Percentiles rank a stretch among this genome's conserved stretches.
Conservation (phyloP, 2,797 vertebrate species). For the Pyrocephalus nanus region DNA sequence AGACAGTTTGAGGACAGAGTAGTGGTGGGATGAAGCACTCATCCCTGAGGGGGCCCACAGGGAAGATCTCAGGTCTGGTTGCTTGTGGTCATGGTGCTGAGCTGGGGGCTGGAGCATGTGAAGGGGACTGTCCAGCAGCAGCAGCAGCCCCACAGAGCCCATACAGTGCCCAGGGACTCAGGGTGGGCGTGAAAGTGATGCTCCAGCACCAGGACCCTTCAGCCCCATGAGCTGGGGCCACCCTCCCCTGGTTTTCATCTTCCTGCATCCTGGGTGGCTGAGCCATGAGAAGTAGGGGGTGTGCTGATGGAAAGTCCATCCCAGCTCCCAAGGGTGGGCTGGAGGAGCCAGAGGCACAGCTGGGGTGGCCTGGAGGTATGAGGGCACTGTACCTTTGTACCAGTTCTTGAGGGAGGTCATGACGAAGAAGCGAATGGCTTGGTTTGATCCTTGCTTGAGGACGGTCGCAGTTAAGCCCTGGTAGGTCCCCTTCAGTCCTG, state of each 20-base stretch:
- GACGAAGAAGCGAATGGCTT: constrained; percentile 96
- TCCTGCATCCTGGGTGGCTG: neutral
- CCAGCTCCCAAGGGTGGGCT: neutral
- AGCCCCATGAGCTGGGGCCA: neutral
- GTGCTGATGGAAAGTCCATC: neutral
- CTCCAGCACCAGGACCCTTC: neutral
- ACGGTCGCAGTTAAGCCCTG: constrained; percentile 94
- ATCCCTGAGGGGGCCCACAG: fast-evolving
- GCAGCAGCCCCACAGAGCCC: neutral
- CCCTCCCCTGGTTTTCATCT: neutral
- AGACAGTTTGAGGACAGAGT: neutral
- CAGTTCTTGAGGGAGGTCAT: constrained; percentile 97
- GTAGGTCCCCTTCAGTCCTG: constrained; percentile 92
- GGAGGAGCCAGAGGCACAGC: neutral
- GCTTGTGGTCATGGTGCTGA: neutral
- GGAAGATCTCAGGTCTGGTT: neutral
- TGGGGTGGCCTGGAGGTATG: fast-evolving
- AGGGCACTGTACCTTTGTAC: constrained; percentile 86
- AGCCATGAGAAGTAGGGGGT: neutral
- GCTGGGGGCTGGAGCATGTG: neutral
- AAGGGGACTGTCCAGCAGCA: neutral
- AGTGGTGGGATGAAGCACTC: neutral
- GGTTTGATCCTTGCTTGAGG: constrained; percentile 96
- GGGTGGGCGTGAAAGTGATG: neutral
- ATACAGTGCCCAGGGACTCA: fast-evolving